phyloP scores from a whole-genome alignment of 2,113 vertebrate species.

The Barnardius zonarius region DNA sequence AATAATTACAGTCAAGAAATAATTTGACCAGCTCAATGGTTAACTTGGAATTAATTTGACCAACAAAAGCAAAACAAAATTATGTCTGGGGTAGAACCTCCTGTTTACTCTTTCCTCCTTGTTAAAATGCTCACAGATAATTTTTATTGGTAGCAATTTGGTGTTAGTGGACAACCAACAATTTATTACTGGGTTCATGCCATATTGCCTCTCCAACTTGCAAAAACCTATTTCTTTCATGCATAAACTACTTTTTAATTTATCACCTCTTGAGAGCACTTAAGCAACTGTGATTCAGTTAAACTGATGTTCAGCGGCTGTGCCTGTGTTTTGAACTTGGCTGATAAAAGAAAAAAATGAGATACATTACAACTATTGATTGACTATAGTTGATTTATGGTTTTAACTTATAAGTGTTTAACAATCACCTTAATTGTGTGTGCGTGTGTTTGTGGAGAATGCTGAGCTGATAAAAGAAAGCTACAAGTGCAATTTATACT shows the following conservation, averaged over 20 bases:
- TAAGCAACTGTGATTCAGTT: conserved; percentile 63
- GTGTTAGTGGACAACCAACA: conserved; percentile 32
- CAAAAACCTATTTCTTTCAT: conserved; percentile 42
- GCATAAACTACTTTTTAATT: conserved; percentile 47
- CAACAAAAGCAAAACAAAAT: neutral
- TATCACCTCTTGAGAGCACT: conserved; percentile 46
- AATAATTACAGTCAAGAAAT: neutral
- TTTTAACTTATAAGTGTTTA: conserved; percentile 27
- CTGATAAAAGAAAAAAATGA: conserved; percentile 45
- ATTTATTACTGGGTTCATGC: conserved; percentile 30
- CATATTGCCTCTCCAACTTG: conserved; percentile 25
- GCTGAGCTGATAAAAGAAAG: neutral
- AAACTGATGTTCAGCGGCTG: conserved; percentile 22
- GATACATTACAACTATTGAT: conserved; percentile 7
- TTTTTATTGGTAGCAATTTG: conserved; percentile 43
- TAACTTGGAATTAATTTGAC: neutral
- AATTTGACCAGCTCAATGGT: neutral
- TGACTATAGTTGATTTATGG: conserved; percentile 18
- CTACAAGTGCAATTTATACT: neutral
- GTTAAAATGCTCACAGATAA: conserved; percentile 7
- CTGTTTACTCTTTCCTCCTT: neutral
- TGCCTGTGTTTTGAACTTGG: conserved; percentile 10
- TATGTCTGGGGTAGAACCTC: neutral
- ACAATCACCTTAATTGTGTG: neutral
- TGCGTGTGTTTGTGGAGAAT: neutral